phyloP scores from a whole-genome alignment of 2,113 vertebrate species.

The Poicephalus gulielmi region DNA sequence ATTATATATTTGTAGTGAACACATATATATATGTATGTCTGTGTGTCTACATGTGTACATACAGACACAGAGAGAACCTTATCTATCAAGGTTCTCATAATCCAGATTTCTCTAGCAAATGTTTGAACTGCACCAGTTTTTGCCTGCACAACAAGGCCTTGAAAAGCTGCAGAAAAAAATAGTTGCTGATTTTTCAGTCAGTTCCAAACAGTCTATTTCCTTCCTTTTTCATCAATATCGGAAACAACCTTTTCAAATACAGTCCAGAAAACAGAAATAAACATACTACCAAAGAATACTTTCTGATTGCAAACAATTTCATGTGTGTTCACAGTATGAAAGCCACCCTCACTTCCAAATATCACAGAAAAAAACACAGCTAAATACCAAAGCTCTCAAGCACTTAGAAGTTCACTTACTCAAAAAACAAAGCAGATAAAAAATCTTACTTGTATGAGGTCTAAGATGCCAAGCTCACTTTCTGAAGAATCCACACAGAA shows the following conservation, averaged over 20 bases:
- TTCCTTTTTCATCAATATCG: background rate
- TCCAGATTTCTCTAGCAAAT: background rate
- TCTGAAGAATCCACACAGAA: slow-evolving; percentile 99
- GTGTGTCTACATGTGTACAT: too few species aligned
- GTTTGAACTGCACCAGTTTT: background rate
- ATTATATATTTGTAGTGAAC: background rate
- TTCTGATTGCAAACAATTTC: background rate
- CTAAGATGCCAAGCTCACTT: slow-evolving; percentile 98
- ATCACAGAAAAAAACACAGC: background rate
- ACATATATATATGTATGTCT: too few species aligned
- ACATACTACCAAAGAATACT: background rate
- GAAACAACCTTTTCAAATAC: background rate
- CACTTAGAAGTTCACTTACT: background rate
- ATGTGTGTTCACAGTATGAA: background rate
- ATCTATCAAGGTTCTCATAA: background rate
- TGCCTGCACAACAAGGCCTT: background rate
- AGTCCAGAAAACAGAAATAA: background rate
- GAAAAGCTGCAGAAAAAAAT: background rate
- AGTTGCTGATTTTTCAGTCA: background rate
- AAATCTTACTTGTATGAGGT: slow-evolving; percentile 94
- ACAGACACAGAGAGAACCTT: background rate
- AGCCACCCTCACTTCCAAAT: background rate
- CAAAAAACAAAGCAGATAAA: background rate
- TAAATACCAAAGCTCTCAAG: background rate
- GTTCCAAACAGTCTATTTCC: background rate